Evolutionary conservation across 2,888 invertebrate species (phyloP), one percentile per base, ranked within the genome.

Genomic region (Cryptophagus acutangulus): DNA sequence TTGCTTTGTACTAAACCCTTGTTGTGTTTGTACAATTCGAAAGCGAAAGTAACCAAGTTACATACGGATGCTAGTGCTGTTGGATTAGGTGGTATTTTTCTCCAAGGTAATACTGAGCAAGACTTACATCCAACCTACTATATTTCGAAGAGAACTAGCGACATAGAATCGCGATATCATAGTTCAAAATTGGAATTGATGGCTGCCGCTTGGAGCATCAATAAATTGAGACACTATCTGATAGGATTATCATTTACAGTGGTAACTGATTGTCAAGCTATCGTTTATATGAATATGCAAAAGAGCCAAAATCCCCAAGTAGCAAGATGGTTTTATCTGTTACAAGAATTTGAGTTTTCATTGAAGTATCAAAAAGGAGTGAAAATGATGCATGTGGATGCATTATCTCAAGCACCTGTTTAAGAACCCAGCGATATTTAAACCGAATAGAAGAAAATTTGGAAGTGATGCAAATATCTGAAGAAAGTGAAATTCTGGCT

Each of bases 181-280:
- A 56, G 51, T 2, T 51, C 52, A 12, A 52, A 55, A 26, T 34
- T 53, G 12, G 48, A 53, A 31, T 36, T 54, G 18, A 17, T 59
- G 28, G 59, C 59, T 1, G 40, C 58, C 2, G 43, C 58, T 2
- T 56, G 55, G 39, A 36, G 48, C 0, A 9, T 57, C 0, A 45
- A 54, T 5, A 47, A 50, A 25, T 48, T 57, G 20, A 24, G 54
- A n/a, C 36, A 49, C n/a, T 52, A 52, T 24, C 28, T 56, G 6
- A 40, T 55, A 14, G 50, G 49, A 3, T 46, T 58, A 12, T 31
- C 25, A 31, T 52, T 58, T 29, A 55, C 40, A 17, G 41, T 61
- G 4, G 42, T 54, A 1, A 57, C 57, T 0, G 59, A 61, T 48
- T 55, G 54, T 35, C 53, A 52, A 38, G 52, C 54, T 1, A 28